A percentile compares a stretch with the other conserved stretches of the same genome.
Evolutionary conservation across 2,113 vertebrate genomes (phyloP).

Genomic region (Micronycteris hirsuta): DNA sequence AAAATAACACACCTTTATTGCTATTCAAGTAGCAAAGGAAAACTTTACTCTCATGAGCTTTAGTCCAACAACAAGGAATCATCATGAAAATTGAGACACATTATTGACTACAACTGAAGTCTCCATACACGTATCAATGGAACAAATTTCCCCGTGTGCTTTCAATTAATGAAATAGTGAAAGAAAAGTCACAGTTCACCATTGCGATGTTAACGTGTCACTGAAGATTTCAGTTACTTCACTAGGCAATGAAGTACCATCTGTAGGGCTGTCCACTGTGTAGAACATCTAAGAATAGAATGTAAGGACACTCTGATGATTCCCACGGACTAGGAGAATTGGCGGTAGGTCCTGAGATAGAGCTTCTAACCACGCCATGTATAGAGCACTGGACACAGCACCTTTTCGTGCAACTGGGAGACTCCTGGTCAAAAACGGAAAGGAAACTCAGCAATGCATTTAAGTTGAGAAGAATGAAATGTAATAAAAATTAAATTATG

Average conservation of each 20-base stretch:
- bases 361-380: constrained; percentile 97
- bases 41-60: constrained; percentile 80
- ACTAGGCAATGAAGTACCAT: constrained; percentile 79
- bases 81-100: constrained; percentile 80
- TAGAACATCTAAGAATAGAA: constrained; percentile 92
- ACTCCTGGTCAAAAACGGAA: constrained; percentile 84
- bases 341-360: constrained; percentile 95
- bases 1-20: constrained; percentile 92
- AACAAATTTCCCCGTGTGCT: constrained; percentile 85
- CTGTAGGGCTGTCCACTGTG: constrained; percentile 51
- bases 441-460: not conserved
- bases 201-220: constrained; percentile 75
- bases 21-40: constrained; percentile 88
- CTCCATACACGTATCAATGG: constrained; percentile 78
- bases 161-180: constrained; percentile 83
- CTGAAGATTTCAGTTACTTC: constrained; percentile 71
- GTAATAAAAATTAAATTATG: not conserved
- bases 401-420: constrained; percentile 96
- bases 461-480: not conserved
- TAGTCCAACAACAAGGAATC: constrained; percentile 79
- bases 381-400: constrained; percentile 93
- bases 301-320: constrained; percentile 99
- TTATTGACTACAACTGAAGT: constrained; percentile 79
- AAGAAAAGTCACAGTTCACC: constrained; percentile 83
- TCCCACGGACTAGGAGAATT: constrained; percentile 94